Conservation (phyloP, 1,140 invertebrate genomes). For the Drosophila pandora region DNA sequence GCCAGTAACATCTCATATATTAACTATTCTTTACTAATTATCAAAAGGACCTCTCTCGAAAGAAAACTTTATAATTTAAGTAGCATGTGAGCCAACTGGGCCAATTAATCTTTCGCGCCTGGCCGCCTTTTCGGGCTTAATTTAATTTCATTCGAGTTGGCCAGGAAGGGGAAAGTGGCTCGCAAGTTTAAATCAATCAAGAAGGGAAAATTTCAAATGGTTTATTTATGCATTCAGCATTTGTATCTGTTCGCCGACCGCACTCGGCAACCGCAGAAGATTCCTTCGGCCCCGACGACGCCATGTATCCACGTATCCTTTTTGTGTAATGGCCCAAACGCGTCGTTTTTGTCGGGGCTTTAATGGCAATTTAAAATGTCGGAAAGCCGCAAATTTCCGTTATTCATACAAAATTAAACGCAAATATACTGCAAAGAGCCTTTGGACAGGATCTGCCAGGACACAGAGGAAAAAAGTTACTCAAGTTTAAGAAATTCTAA, state of each 20-base stretch:
- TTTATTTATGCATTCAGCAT: slow-evolving; percentile 44
- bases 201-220: slow-evolving; percentile 52
- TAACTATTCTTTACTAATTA: neutral
- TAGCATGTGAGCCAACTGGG: neutral
- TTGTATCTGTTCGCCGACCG: slow-evolving; percentile 46
- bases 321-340: slow-evolving; percentile 42
- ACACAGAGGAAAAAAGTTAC: neutral
- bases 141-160: slow-evolving; percentile 27
- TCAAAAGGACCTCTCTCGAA: neutral
- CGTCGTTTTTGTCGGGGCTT: slow-evolving; percentile 37
- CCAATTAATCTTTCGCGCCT: slow-evolving; percentile 35
- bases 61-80: slow-evolving; percentile 29
- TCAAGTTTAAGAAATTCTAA: neutral
- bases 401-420: slow-evolving; percentile 78
- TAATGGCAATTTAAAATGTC: slow-evolving; percentile 80
- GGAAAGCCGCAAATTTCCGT: slow-evolving; percentile 81
- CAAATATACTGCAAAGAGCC: slow-evolving; percentile 60
- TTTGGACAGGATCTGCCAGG: slow-evolving; percentile 37
- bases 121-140: slow-evolving; percentile 24
- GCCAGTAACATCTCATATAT: neutral
- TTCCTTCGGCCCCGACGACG: slow-evolving; percentile 5
- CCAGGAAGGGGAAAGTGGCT: slow-evolving; percentile 8
- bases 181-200: slow-evolving; percentile 40
- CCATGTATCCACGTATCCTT: slow-evolving; percentile 12
- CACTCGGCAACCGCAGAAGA: slow-evolving; percentile 39